A percentile compares a stretch with the other conserved stretches of the same genome.
Conservation (phyloP, 2,888 invertebrate species). For the Torymus tubicola region DNA sequence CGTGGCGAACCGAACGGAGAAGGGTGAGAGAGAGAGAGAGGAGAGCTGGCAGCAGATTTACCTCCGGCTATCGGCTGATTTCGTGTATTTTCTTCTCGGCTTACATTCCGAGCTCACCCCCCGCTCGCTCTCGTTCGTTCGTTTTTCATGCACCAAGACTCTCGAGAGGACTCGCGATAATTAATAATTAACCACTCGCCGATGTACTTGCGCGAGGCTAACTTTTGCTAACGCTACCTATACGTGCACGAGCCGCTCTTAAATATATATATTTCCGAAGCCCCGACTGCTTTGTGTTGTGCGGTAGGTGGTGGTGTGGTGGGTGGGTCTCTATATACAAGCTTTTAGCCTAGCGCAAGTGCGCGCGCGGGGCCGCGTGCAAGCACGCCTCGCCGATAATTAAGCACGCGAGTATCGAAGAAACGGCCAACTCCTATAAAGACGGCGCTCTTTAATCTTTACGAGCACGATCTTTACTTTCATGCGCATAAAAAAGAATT, state of each 20-base stretch:
- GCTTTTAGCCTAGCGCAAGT: too few relatives aligned
- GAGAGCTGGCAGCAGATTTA: constrained; percentile 28
- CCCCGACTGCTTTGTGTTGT: neutral
- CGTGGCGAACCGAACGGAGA: neutral
- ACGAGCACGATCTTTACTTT: constrained; percentile 54
- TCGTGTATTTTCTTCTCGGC: constrained; percentile 29
- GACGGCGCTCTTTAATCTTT: constrained; percentile 55
- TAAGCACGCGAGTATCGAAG: constrained; percentile 55
- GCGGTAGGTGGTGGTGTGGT: too few relatives aligned
- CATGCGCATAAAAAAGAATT: constrained; percentile 56
- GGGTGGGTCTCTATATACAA: too few relatives aligned
- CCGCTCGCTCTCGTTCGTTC: neutral
- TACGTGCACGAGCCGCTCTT: neutral
- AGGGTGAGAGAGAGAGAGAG: neutral
- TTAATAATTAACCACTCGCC: constrained; percentile 52
- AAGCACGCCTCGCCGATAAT: constrained; percentile 43
- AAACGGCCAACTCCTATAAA: constrained; percentile 53
- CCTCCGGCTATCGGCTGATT: constrained; percentile 44
- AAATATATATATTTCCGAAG: constrained; percentile 34
- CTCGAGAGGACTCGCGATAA: constrained; percentile 39
- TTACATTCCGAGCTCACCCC: neutral
- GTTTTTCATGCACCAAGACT: constrained; percentile 34
- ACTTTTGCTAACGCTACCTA: constrained; percentile 3
- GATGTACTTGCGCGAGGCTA: constrained; percentile 23
- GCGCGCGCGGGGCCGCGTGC: neutral